Percentiles rank a stretch among this genome's conserved stretches.
Conservation (phyloP, 2,113 vertebrate genomes). For the Phrynosoma blainvillii region DNA sequence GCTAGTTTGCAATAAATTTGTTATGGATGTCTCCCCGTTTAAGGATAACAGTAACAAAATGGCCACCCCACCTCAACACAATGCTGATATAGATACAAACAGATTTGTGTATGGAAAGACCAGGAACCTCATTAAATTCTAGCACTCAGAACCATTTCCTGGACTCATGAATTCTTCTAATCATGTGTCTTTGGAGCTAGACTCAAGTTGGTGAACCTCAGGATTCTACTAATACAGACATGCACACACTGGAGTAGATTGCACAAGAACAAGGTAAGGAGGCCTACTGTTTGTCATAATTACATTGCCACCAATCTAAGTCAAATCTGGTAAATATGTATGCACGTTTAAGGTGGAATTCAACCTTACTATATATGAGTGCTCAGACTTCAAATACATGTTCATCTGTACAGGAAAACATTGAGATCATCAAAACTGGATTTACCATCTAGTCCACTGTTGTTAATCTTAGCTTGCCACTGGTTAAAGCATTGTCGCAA, state of each 20-base stretch:
- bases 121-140: neutral
- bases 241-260: neutral
- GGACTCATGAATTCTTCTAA: neutral
- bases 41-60: too few species aligned
- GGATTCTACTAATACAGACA: neutral
- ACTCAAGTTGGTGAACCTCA: neutral
- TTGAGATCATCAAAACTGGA: neutral
- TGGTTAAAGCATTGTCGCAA: constrained; percentile 73
- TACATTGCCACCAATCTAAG: too few species aligned
- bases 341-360: too few species aligned
- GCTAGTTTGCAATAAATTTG: too few species aligned
- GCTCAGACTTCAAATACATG: neutral
- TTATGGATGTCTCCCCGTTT: too few species aligned
- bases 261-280: neutral
- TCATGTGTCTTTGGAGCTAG: neutral
- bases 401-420: neutral
- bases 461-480: constrained; percentile 60
- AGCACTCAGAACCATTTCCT: neutral
- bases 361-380: neutral
- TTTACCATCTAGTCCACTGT: constrained; percentile 65
- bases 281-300: neutral
- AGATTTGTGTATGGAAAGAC: neutral
- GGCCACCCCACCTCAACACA: neutral
- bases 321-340: neutral
- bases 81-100: neutral